These are phyloP conservation scores for Trissonchulus latispiculum DNA, from an alignment of 2,888 invertebrate genomes.

Conservation along the genomic window DNA sequence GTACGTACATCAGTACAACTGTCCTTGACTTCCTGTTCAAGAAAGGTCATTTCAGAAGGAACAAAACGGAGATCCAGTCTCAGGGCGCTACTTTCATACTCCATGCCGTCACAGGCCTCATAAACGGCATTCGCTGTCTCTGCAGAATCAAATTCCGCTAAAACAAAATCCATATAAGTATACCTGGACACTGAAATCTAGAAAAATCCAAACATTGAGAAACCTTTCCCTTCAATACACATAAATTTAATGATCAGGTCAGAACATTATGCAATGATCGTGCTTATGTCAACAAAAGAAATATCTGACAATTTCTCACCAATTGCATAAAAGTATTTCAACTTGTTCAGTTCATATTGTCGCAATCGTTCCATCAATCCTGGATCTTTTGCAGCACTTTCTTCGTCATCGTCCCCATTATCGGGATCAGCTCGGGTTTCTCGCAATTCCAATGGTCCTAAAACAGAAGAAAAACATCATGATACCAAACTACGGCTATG, in stretches of 20 bases:
- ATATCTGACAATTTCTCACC: neutral
- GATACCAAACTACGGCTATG: too few relatives aligned
- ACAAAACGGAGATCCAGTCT: constrained; percentile 77
- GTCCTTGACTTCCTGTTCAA: constrained; percentile 50
- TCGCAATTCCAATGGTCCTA: too few relatives aligned
- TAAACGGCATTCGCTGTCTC: constrained; percentile 79
- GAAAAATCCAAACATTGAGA: too few relatives aligned
- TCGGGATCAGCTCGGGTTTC: constrained; percentile 23
- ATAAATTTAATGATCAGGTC: too few relatives aligned
- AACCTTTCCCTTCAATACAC: too few relatives aligned
- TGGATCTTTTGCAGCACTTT: constrained; percentile 31
- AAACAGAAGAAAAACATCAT: too few relatives aligned
- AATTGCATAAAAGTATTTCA: constrained; percentile 57
- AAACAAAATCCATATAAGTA: too few relatives aligned
- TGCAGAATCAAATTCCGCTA: constrained; percentile 65
- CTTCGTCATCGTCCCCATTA: neutral
- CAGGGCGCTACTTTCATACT: constrained; percentile 85
- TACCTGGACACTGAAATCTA: too few relatives aligned
- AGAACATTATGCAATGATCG: too few relatives aligned
- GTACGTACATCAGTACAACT: too few relatives aligned
- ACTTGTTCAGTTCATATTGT: constrained; percentile 78
- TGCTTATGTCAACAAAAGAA: constrained; percentile 23
- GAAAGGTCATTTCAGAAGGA: constrained; percentile 78
- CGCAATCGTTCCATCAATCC: constrained; percentile 69
- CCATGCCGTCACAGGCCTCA: constrained; percentile 82